Conservation (phyloP, 2,797 vertebrate genomes). For the Melopsittacus undulatus region DNA sequence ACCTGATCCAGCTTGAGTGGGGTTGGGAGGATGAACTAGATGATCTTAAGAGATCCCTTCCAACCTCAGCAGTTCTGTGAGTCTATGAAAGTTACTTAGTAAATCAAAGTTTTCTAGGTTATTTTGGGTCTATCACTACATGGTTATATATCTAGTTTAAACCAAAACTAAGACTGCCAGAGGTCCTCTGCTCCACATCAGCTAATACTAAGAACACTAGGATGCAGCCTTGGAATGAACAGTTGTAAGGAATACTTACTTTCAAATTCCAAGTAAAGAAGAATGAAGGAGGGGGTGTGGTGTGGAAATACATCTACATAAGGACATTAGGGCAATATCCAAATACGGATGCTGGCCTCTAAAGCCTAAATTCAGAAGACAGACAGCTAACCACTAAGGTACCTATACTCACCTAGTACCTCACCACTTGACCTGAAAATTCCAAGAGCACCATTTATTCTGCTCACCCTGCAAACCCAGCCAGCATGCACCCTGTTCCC, state of each 20-base stretch:
- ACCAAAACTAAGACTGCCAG: neutral
- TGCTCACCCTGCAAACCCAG: neutral
- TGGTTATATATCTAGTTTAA: neutral
- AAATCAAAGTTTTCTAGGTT: neutral
- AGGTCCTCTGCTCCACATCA: neutral
- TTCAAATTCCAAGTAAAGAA: neutral
- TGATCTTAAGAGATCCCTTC: neutral
- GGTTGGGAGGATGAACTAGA: neutral
- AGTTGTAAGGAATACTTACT: neutral
- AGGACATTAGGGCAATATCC: neutral
- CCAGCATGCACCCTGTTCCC: fast-evolving
- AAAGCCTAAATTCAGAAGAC: neutral
- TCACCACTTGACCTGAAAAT: neutral
- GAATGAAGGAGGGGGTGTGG: neutral
- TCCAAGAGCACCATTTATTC: neutral
- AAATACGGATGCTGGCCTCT: neutral
- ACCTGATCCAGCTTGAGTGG: neutral
- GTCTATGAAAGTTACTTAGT: neutral
- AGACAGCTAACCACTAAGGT: neutral
- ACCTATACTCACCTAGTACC: neutral
- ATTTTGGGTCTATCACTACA: neutral
- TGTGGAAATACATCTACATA: neutral
- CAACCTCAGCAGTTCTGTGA: neutral
- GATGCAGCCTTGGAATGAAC: neutral
- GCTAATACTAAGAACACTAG: neutral